phyloP scores from a whole-genome alignment of 2,888 invertebrate species.

The Drosophila meridiana region DNA sequence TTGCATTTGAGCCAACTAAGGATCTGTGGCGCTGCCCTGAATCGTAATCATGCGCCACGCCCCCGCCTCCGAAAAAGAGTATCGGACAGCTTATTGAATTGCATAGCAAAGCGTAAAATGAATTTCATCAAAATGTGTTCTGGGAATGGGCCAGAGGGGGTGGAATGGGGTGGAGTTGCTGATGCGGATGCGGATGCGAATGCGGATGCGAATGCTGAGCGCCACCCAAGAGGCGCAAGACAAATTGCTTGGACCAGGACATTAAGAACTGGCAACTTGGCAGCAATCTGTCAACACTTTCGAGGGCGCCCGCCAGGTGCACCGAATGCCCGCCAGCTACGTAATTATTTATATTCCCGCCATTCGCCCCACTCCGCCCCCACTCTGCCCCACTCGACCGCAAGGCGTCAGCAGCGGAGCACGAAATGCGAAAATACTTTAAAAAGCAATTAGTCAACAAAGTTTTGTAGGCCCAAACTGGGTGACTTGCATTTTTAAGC shows the following conservation, averaged over 20 bases:
- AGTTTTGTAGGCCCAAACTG: constrained; percentile 68
- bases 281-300: constrained; percentile 80
- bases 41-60: not conserved
- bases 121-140: constrained; percentile 33
- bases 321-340: constrained; percentile 47
- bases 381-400: constrained; percentile 24
- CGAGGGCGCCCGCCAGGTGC: constrained; percentile 47
- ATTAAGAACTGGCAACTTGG: constrained; percentile 73
- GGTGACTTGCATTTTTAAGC: constrained; percentile 68
- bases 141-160: not conserved
- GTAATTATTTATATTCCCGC: constrained; percentile 68
- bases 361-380: not conserved
- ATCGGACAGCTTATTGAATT: constrained; percentile 30
- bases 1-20: constrained; percentile 23
- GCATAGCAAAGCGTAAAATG: constrained; percentile 46
- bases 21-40: not conserved
- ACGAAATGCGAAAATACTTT: constrained; percentile 58
- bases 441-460: constrained; percentile 77
- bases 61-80: not conserved
- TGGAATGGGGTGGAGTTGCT: not conserved
- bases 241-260: constrained; percentile 66
- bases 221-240: constrained; percentile 22
- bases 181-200: not conserved
- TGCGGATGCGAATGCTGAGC: not conserved
- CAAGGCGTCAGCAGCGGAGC: constrained; percentile 44